phyloP scores from a whole-genome alignment of 1,140 invertebrate species.

The Panagrolaimus sp. region DNA sequence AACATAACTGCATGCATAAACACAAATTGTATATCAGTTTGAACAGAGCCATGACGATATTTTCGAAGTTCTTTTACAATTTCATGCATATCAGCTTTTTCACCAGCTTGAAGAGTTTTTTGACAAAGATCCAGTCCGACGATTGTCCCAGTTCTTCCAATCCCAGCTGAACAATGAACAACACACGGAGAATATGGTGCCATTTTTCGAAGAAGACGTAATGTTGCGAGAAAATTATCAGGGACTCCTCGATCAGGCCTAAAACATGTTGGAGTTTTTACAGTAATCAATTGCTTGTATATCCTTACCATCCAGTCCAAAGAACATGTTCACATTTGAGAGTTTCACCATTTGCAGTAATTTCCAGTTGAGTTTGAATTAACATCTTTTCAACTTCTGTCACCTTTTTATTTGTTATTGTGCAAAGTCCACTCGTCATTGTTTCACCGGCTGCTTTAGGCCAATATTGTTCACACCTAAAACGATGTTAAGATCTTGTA shows the following conservation, averaged over 20 bases:
- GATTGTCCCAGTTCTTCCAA: conserved; percentile 42
- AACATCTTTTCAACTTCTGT: conserved; percentile 1
- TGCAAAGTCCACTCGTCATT: background rate
- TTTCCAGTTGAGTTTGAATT: conserved; percentile 6
- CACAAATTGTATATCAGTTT: conserved; percentile 29
- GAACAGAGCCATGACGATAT: conserved; percentile 44
- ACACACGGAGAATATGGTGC: conserved; percentile 17
- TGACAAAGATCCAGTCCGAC: conserved; percentile 39
- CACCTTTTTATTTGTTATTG: conserved; percentile 17
- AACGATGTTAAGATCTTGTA: background rate
- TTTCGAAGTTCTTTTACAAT: conserved; percentile 38
- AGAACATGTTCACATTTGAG: conserved; percentile 24
- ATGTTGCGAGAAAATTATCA: conserved; percentile 22
- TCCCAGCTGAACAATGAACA: conserved; percentile 46
- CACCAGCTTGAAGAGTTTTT: conserved; percentile 25
- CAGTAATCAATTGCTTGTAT: conserved; percentile 22
- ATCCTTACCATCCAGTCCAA: conserved; percentile 35
- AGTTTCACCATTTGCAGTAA: conserved; percentile 13
- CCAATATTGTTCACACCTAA: conserved; percentile 23
- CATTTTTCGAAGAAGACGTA: conserved; percentile 31
- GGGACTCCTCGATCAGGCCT: conserved; percentile 27
- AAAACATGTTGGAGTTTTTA: background rate
- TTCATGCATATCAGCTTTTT: conserved; percentile 24
- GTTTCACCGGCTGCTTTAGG: conserved; percentile 18
- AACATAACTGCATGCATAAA: background rate